phyloP scores from a whole-genome alignment of 2,797 vertebrate species.

The Setipinna tenuifilis region DNA sequence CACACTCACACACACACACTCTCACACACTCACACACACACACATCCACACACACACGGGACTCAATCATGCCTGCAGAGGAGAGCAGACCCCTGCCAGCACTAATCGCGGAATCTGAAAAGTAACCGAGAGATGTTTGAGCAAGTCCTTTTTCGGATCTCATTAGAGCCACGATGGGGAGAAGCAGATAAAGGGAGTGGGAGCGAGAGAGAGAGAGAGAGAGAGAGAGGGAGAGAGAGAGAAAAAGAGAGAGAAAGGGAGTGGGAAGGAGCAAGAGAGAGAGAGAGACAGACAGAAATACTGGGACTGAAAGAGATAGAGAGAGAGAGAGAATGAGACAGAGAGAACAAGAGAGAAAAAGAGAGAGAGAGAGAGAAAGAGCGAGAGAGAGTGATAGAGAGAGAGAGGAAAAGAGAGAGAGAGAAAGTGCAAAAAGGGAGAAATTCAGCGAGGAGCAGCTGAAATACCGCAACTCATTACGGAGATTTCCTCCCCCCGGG shows the following conservation, averaged over 20 bases:
- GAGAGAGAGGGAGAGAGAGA: background rate
- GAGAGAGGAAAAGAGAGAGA: background rate
- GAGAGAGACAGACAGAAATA: slow-evolving; percentile 8
- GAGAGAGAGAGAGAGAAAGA: background rate
- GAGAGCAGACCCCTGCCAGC: slow-evolving; percentile 4
- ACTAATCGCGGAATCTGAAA: background rate
- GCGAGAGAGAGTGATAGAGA: slow-evolving; percentile 21
- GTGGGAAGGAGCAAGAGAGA: slow-evolving; percentile 1
- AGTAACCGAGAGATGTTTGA: slow-evolving; percentile 10
- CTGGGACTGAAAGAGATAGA: background rate
- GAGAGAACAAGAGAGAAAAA: background rate
- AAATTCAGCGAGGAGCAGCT: slow-evolving; percentile 33
- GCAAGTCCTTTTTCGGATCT: slow-evolving; percentile 32
- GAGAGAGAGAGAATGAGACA: background rate
- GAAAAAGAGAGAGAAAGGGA: background rate
- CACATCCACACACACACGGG: too few species aligned
- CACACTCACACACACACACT: too few species aligned
- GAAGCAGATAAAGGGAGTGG: background rate
- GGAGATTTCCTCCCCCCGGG: slow-evolving; percentile 41
- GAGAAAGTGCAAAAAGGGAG: background rate
- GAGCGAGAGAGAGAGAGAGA: too few species aligned
- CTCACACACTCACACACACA: too few species aligned
- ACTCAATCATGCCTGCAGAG: background rate
- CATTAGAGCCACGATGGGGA: slow-evolving; percentile 35
- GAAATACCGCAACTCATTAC: slow-evolving; percentile 47